These are phyloP conservation scores for Epinotia demarniana DNA, from an alignment of 2,888 invertebrate species.

Conservation along the genomic window DNA sequence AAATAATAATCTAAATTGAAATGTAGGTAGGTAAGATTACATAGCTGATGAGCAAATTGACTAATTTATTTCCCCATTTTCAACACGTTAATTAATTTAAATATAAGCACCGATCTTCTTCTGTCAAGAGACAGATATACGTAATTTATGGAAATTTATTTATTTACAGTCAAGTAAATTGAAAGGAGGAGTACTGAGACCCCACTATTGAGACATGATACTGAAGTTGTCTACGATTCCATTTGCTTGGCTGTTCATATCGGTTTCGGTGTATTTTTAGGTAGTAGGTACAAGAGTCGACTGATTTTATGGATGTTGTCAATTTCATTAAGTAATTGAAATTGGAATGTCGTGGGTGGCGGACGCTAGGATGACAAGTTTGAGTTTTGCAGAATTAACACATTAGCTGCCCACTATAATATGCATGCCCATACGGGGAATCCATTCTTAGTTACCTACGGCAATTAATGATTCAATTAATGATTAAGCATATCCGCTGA, in stretches of 20 bases:
- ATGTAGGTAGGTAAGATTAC: not conserved
- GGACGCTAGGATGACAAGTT: constrained; percentile 15
- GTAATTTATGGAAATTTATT: not conserved
- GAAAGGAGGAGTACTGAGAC: not conserved
- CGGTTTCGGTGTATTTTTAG: constrained; percentile 16
- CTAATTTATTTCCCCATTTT: no score
- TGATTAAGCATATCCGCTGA: no score
- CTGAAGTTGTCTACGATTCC: no score
- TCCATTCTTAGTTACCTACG: no score
- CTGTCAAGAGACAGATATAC: not conserved
- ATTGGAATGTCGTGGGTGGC: constrained; percentile 24
- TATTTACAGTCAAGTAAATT: not conserved
- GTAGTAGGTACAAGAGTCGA: constrained; percentile 34
- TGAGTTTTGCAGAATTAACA: not conserved
- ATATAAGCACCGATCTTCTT: not conserved
- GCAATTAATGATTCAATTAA: no score
- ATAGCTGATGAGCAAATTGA: not conserved
- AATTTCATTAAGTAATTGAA: constrained; percentile 26
- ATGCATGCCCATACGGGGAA: no score
- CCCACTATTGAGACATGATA: not conserved
- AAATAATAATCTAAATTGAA: not conserved
- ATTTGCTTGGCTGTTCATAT: not conserved
- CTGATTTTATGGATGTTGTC: constrained; percentile 30
- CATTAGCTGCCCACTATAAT: constrained; percentile 5
- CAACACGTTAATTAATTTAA: no score